Evolutionary conservation across 2,797 vertebrate genomes (phyloP), one percentile per base, ranked within the genome.

Genomic region (Catamblyrhynchus diadema): DNA sequence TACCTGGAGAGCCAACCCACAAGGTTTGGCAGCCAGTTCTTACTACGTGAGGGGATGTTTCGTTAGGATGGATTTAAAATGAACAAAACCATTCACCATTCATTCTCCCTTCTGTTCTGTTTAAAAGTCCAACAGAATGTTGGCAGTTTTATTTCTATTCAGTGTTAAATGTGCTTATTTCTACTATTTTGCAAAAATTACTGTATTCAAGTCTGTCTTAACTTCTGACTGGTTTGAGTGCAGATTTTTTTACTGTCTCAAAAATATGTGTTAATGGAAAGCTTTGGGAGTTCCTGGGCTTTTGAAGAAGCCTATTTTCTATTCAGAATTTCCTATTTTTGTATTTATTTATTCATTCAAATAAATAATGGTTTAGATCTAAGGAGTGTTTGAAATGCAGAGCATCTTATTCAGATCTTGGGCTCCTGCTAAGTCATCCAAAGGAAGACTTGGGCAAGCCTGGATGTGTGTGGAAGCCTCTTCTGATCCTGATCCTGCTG

Each of bases 291-390:
- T 35, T 77, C 45, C 33, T 11, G 27, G 16, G 7, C 2, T 42
- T 78, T 87, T 86, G 35, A 82, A 95, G 69, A 59, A 78, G 69
- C 27, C 50, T 22, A 12, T 60, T 95, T 86, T 91, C 11, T 82
- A 91, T 78, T 87, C 86, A 72, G 56, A 78, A 86, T 78, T 64
- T 59, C 50, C 54, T 95, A 91, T 35, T 93, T 94, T 90, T 95
- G 7, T 86, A 91, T 88, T 90, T 85, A 74, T 94, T 88, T 95
- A 91, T 91, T 90, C 81, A 92, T 90, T 87, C 81, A 86, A 96
- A 96, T 95, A 96, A 96, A 95, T 16, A 44, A 56, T 22, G 28
- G 12, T 48, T 73, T 27, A 60, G 47, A 82, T 86, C 87, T 92
- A 66, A 80, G 72, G 30, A 59, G 59, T 7, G 37, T 96, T 90